Percentiles rank a stretch among this genome's conserved stretches.
Evolutionary conservation across 2,113 vertebrate species (phyloP).

Genomic region (Egretta garzetta): DNA sequence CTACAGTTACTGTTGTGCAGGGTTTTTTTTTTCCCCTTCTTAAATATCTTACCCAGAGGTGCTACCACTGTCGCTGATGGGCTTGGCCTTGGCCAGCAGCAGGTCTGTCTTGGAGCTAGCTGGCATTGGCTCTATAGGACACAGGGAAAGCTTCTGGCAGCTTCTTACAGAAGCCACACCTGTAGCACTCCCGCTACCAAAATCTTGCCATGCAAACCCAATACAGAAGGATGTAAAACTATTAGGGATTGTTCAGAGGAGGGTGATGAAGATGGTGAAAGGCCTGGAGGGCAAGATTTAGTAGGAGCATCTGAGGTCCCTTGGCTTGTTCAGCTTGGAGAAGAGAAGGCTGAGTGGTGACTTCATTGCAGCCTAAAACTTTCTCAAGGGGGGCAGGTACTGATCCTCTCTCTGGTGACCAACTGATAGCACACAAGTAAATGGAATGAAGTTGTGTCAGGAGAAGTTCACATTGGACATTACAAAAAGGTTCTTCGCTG

Average conservation of each 20-base stretch:
- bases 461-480: not conserved
- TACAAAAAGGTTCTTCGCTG: not conserved
- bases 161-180: too few species aligned
- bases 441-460: not conserved
- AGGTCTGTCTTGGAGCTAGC: too few species aligned
- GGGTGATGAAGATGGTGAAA: not conserved
- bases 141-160: too few species aligned
- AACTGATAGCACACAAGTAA: accelerated
- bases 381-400: not conserved
- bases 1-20: too few species aligned
- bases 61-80: too few species aligned
- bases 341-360: not conserved
- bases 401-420: not conserved
- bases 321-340: not conserved
- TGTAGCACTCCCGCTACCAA: too few species aligned
- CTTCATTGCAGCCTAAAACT: accelerated
- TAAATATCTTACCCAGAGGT: too few species aligned
- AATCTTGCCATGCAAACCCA: too few species aligned
- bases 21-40: too few species aligned
- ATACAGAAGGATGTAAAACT: not conserved
- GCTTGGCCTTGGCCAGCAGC: too few species aligned
- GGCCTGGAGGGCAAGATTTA: not conserved
- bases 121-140: too few species aligned
- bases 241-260: not conserved
- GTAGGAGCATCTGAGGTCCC: accelerated